Percentiles rank a stretch among this genome's conserved stretches.
Conservation (phyloP, 2,113 vertebrate species). For the Peucedramus taeniatus region DNA sequence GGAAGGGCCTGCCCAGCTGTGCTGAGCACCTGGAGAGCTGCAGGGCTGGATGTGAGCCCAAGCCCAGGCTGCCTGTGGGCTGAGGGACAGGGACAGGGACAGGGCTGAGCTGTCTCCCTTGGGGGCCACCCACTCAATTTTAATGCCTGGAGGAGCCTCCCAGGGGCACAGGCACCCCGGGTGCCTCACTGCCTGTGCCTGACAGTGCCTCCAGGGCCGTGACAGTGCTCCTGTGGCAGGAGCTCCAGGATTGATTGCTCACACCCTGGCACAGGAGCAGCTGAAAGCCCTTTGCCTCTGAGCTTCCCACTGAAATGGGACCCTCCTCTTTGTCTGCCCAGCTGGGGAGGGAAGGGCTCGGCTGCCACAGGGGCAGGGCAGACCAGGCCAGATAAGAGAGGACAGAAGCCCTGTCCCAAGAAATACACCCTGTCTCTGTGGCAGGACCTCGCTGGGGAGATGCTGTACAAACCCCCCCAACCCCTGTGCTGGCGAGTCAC, state of each 20-base stretch:
- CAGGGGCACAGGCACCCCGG: rapidly evolving
- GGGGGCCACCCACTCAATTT: neutral
- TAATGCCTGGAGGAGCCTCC: neutral
- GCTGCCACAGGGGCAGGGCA: neutral
- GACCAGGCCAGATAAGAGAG: neutral
- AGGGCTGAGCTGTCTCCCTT: neutral
- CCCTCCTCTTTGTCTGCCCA: neutral
- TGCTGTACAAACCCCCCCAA: neutral
- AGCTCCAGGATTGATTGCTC: neutral
- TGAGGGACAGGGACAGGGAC: neutral
- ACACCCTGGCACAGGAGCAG: neutral
- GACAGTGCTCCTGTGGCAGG: neutral
- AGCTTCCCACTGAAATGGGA: neutral
- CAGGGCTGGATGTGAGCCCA: neutral
- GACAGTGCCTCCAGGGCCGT: rapidly evolving
- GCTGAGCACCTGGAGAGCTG: rapidly evolving
- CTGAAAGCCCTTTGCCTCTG: neutral
- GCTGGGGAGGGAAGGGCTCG: neutral
- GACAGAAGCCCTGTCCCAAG: rapidly evolving
- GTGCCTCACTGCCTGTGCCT: rapidly evolving
- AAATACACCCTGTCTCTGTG: rapidly evolving
- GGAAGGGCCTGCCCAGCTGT: rapidly evolving
- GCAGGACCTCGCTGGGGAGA: neutral
- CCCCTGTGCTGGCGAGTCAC: neutral
- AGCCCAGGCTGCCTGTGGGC: rapidly evolving